Evolutionary conservation across 2,888 invertebrate species (phyloP).

Genomic region (Platycheirus rosarum): DNA sequence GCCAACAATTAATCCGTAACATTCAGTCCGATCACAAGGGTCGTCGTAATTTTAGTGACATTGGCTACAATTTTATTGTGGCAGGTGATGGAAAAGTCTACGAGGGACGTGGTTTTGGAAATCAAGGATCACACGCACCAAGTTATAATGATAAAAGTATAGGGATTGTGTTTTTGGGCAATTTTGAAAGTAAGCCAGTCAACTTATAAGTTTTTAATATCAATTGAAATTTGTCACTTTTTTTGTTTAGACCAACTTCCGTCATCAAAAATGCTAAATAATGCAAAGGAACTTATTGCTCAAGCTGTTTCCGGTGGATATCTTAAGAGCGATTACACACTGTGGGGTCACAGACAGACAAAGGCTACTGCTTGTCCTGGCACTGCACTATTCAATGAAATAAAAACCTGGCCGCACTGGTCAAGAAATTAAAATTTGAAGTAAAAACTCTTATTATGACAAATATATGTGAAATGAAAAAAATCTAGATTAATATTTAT

Average conservation of each 20-base stretch:
- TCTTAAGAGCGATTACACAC: slow-evolving; percentile 84
- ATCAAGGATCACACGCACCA: slow-evolving; percentile 88
- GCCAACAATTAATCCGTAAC: slow-evolving; percentile 84
- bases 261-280: slow-evolving; percentile 84
- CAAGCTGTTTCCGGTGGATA: slow-evolving; percentile 85
- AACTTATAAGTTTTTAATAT: not conserved
- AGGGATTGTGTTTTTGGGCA: slow-evolving; percentile 88
- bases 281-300: slow-evolving; percentile 85
- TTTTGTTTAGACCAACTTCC: slow-evolving; percentile 80
- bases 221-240: too few species aligned
- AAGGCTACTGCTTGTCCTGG: slow-evolving; percentile 88
- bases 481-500: too few species aligned
- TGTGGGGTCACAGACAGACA: slow-evolving; percentile 87
- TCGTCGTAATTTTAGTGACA: slow-evolving; percentile 86
- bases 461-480: too few species aligned
- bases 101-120: slow-evolving; percentile 88
- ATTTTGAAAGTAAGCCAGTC: slow-evolving; percentile 77
- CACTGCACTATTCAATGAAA: slow-evolving; percentile 84
- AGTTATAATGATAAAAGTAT: slow-evolving; percentile 87
- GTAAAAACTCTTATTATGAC: too few species aligned
- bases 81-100: slow-evolving; percentile 89
- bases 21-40: slow-evolving; percentile 87
- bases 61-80: slow-evolving; percentile 88
- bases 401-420: slow-evolving; percentile 86
- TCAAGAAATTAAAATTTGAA: too few species aligned